These are phyloP conservation scores for Salarias fasciatus DNA, from an alignment of 2,797 vertebrate genomes.

Conservation along the genomic window DNA sequence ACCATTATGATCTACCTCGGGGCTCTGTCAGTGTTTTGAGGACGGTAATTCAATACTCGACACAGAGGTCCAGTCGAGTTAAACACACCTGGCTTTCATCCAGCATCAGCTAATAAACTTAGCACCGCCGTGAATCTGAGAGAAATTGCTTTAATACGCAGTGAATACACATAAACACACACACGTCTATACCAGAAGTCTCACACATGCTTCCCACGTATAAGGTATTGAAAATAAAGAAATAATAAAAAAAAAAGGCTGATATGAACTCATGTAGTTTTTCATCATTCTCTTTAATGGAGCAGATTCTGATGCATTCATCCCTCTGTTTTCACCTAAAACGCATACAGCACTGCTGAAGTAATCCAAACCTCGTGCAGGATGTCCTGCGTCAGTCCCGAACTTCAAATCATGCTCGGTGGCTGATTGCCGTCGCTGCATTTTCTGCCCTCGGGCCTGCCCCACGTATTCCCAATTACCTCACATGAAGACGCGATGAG, in stretches of 20 bases:
- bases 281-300: slow-evolving; percentile 26
- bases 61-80: slow-evolving; percentile 41
- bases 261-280: slow-evolving; percentile 29
- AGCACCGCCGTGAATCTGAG: slow-evolving; percentile 13
- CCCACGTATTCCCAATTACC: slow-evolving; percentile 24
- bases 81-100: slow-evolving; percentile 52
- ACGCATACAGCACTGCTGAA: slow-evolving; percentile 1
- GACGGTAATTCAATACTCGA: slow-evolving; percentile 38
- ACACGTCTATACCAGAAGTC: slow-evolving; percentile 18
- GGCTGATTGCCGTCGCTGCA: not conserved
- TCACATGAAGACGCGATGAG: slow-evolving; percentile 24
- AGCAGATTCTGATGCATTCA: slow-evolving; percentile 12
- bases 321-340: slow-evolving; percentile 15
- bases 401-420: not conserved
- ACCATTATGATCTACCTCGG: slow-evolving; percentile 22
- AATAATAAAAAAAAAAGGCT: slow-evolving; percentile 55
- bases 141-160: slow-evolving; percentile 48
- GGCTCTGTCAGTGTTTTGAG: slow-evolving; percentile 34
- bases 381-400: not conserved
- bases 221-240: slow-evolving; percentile 56
- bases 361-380: slow-evolving; percentile 4
- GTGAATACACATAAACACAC: slow-evolving; percentile 18
- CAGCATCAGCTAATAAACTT: slow-evolving; percentile 50
- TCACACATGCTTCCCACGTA: slow-evolving; percentile 27
- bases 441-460: not conserved